These are phyloP conservation scores for Jordanella pulchra DNA, from an alignment of 2,797 vertebrate species.

Conservation along the genomic window DNA sequence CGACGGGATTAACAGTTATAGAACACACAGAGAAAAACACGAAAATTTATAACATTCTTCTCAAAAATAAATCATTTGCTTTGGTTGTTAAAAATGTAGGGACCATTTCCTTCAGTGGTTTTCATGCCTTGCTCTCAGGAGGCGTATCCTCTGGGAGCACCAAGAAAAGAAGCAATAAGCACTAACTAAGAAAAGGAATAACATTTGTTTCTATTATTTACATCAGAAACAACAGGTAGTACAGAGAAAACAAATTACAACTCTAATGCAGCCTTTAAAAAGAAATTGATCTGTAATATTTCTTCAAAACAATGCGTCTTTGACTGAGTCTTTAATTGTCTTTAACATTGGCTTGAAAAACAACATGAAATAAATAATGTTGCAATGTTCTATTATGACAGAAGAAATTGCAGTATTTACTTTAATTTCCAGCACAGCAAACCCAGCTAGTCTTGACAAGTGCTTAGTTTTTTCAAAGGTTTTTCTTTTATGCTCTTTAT, in stretches of 20 bases:
- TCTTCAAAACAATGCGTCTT: conserved; percentile 45
- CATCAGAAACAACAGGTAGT: neutral
- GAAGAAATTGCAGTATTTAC: conserved; percentile 31
- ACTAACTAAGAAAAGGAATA: neutral
- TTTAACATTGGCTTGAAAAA: conserved; percentile 25
- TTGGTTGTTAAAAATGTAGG: neutral
- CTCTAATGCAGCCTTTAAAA: conserved; percentile 15
- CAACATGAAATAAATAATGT: conserved; percentile 51
- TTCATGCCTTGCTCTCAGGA: conserved; percentile 4
- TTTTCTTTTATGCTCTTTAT: conserved; percentile 1
- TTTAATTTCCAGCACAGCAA: conserved; percentile 25
- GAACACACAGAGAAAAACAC: neutral
- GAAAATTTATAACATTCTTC: neutral
- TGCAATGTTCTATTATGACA: conserved; percentile 46
- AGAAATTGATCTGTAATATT: conserved; percentile 31
- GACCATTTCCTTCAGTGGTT: neutral
- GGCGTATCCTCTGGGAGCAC: conserved; percentile 4
- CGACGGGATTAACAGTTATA: neutral
- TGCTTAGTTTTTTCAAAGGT: neutral
- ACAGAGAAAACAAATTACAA: neutral
- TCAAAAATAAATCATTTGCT: neutral
- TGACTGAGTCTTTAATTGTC: conserved; percentile 38
- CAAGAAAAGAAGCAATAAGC: neutral
- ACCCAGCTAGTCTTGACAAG: neutral
- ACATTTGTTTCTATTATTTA: neutral